Base-by-base conservation (phyloP, 2,888 invertebrate species). In the Malacosoma neustria region DNA sequence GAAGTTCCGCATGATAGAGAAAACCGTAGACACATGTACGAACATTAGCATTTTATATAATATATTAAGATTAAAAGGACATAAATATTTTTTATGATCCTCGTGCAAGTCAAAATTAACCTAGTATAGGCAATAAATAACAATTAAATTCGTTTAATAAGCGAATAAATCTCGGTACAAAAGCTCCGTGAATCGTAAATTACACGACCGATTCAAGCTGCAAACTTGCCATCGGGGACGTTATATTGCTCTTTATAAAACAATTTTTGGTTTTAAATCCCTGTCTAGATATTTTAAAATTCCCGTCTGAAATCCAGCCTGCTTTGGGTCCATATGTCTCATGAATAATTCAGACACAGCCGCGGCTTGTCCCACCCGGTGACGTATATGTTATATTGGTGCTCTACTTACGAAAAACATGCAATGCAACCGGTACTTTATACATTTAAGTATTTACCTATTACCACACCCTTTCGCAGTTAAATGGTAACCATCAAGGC, bases 301-400 rank as follows among this genome's bases (percentile, higher is more conserved):
- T 76, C 80, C 61, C 71, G 64, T 73, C 75, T 76, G 72, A 80
- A 82, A 82, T 79, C 81, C 74, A 79, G 77, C 73, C 73, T 79
- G 76, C 81, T 76, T 79, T 81, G 75, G 77, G 81, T 80, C 77
- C 82, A 80, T 79, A 82, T 81, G 79, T 75, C 77, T 81, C 72
- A 81, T 85, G 84, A 80, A 84, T 84, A 61, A 85, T 84, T 82
- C 82, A 84, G 56, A 40, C 45, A 48, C 47, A 64, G 68, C 66
- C 60, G 67, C 65, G 66, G 74, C 72, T 70, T 76, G 74, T 76
- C 70, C 72, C 72, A 69, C 61, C 57, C 60, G 64, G 57, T 68
- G 72, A 72, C 61, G 67, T 61, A 61, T 68, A 57, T 53, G 34
- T 46, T 38, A 48, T 48, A 44, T 49, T 51, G 44, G 52, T 54